A percentile compares a stretch with the other conserved stretches of the same genome.
These are phyloP conservation scores for Phymatocera aterrima DNA, from an alignment of 2,888 invertebrate species.

Conservation along the genomic window DNA sequence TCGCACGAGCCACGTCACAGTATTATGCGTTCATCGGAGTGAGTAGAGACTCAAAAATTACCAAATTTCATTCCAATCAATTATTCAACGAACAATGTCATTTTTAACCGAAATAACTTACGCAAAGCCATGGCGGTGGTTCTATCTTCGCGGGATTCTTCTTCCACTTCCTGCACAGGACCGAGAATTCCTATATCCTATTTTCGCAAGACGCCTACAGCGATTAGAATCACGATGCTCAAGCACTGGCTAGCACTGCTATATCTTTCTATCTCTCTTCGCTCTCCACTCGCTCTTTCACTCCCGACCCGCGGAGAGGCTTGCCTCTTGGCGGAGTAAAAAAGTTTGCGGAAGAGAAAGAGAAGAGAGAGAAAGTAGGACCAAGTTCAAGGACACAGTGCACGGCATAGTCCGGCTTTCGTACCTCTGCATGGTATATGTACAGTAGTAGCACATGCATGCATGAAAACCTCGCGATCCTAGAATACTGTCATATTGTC, in stretches of 20 bases:
- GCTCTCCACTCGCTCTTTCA: background rate
- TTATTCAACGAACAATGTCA: background rate
- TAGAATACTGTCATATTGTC: background rate
- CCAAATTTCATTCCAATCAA: no score
- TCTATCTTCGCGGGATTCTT: no score
- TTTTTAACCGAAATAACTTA: background rate
- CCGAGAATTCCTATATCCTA: background rate
- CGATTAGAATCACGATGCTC: background rate
- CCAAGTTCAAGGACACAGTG: slow-evolving; percentile 7
- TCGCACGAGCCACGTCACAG: background rate
- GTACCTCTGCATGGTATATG: no score
- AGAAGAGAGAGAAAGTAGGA: background rate
- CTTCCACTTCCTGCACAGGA: background rate
- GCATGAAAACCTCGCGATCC: no score
- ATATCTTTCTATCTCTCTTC: background rate
- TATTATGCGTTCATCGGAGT: background rate
- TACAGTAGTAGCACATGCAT: no score
- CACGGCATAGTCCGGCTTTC: background rate
- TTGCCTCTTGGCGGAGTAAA: background rate
- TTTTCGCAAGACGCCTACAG: background rate
- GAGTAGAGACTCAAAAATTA: no score
- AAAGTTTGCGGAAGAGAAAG: background rate
- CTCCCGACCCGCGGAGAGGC: background rate
- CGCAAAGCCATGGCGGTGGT: background rate
- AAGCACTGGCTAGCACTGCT: background rate